These are phyloP conservation scores for Malurus melanocephalus DNA, from an alignment of 2,113 vertebrate species.

Conservation along the genomic window DNA sequence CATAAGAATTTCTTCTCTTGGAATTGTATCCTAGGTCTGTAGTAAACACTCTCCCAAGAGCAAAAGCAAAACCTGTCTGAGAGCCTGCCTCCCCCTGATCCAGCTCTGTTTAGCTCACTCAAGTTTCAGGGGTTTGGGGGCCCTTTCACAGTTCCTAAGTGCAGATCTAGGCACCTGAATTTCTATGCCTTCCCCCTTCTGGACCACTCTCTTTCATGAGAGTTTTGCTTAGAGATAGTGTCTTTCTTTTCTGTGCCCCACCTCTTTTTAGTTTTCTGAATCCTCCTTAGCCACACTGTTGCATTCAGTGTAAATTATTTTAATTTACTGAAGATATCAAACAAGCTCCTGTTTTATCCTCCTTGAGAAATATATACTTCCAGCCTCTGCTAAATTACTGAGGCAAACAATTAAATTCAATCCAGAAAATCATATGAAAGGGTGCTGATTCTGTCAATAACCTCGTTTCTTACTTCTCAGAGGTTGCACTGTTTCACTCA, in stretches of 20 bases:
- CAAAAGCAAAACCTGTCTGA: not conserved
- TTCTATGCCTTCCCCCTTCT: not conserved
- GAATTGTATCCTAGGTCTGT: not conserved
- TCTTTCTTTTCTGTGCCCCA: not conserved
- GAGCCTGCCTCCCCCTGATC: not conserved
- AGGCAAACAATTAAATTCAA: conserved; percentile 49
- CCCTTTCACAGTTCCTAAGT: not conserved
- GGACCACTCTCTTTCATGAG: not conserved
- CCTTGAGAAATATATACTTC: conserved; percentile 5
- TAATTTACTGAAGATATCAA: conserved; percentile 19
- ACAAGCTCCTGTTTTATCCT: not conserved
- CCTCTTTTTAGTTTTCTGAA: not conserved
- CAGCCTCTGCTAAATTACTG: conserved; percentile 10
- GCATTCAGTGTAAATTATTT: not conserved
- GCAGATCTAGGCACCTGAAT: not conserved
- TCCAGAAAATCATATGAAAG: conserved; percentile 30
- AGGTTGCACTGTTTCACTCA: not conserved
- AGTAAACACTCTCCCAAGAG: not conserved
- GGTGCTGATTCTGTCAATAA: conserved; percentile 34
- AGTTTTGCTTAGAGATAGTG: not conserved
- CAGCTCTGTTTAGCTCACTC: not conserved
- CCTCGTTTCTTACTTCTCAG: not conserved
- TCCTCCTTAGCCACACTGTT: not conserved
- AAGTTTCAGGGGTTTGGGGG: not conserved
- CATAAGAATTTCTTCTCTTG: not conserved